Evolutionary conservation across 1,140 invertebrate genomes (phyloP), one percentile per base, ranked within the genome.

Genomic region (Drosophila truncata): DNA sequence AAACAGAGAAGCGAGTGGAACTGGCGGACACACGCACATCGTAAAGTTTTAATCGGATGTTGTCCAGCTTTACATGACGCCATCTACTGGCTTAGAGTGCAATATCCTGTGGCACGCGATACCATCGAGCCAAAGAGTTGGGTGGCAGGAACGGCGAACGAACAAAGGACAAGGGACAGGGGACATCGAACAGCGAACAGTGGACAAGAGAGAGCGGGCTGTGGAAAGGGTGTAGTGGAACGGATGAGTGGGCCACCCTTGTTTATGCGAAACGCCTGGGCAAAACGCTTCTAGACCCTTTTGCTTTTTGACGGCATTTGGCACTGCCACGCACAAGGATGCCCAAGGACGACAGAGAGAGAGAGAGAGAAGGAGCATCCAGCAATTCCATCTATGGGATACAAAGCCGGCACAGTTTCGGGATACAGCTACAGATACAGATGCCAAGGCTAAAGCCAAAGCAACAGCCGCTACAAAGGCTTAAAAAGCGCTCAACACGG

Each of bases 61-160:
- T 90, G 85, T 90, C 85, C 87, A 86, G 83, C 80, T 83, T 88
- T 91, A 91, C 84, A 88, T 88, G 80, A 84, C 80, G 83, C 87
- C 87, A 88, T 83, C 83, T 79, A 82, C 80, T 91, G 88, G 88
- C 88, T 91, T 91, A 85, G 83, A 91, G 88, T 84, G 88, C 88
- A 91, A 91, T 91, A 91, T 91, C 88, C 88, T 91, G 88, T 91
- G 88, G 88, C 88, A 84, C 77, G 87, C 81, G 88, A 91, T 91
- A 91, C 75, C 88, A 91, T 91, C 83, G 64, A 57, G 77, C 67
- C 67, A 74, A 82, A 77, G 64, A 59, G 78, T 57, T 69, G 18
- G 47, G 14, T 14, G 60, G 27, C 39, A 61, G 42, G 33, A 75
- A 31, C 25, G n/a, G 37, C 64, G 39, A 49, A 73, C 4, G 57